Conservation (phyloP, 2,888 invertebrate species). For the Branchinecta sandiegonensis region DNA sequence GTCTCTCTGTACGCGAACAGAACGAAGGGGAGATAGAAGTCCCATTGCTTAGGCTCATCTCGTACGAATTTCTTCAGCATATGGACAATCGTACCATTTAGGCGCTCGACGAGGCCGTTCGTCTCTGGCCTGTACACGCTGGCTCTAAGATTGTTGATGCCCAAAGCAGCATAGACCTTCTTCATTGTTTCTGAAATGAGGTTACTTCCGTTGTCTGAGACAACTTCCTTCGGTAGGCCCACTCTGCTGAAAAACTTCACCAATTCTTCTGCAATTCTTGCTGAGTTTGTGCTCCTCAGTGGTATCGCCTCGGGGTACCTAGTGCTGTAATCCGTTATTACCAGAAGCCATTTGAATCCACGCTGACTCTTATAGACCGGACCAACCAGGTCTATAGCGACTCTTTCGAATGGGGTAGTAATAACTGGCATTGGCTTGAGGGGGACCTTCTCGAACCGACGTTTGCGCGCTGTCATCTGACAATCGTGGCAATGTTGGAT, state of each 20-base stretch:
- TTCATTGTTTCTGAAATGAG: not conserved
- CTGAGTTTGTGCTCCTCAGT: no score
- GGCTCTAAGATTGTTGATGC: not conserved
- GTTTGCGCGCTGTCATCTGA: not conserved
- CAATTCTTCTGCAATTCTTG: no score
- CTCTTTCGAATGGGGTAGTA: not conserved
- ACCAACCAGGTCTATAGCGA: not conserved
- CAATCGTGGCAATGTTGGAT: not conserved
- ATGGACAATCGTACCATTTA: not conserved
- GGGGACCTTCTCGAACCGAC: not conserved
- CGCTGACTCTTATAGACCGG: no score
- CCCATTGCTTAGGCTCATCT: no score
- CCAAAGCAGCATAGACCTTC: not conserved
- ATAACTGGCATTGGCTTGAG: not conserved
- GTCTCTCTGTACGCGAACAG: no score
- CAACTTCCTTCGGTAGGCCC: not conserved
- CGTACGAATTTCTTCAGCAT: not conserved
- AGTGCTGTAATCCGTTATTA: no score
- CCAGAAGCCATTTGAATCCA: no score
- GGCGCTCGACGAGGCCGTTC: not conserved
- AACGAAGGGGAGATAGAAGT: no score
- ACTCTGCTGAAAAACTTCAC: no score
- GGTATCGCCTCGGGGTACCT: no score
- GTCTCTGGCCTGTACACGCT: not conserved
- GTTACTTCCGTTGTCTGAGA: not conserved